These are phyloP conservation scores for Picus viridis DNA, from an alignment of 2,797 vertebrate species.

Conservation along the genomic window DNA sequence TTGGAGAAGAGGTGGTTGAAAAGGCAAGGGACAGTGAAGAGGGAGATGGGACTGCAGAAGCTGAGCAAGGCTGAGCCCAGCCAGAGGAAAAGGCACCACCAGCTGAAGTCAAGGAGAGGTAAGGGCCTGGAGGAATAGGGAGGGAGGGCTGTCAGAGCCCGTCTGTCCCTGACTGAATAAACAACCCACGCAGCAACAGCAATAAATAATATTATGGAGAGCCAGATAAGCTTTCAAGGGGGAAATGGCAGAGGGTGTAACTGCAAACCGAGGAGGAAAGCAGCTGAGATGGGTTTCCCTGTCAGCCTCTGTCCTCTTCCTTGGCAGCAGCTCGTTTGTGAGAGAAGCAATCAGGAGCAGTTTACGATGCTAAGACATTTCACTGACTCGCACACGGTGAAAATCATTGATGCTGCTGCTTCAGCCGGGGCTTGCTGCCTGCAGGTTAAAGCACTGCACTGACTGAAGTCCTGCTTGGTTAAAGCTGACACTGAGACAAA, in stretches of 20 bases:
- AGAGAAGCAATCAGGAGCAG: slow-evolving; percentile 76
- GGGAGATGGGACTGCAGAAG: not conserved
- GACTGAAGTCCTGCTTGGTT: slow-evolving; percentile 74
- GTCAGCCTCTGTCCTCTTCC: slow-evolving; percentile 27
- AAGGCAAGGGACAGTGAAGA: not conserved
- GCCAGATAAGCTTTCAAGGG: slow-evolving; percentile 61
- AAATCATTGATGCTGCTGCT: slow-evolving; percentile 78
- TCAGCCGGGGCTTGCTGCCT: slow-evolving; percentile 76
- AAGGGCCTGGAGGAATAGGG: not conserved
- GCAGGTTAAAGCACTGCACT: slow-evolving; percentile 66
- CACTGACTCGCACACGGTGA: slow-evolving; percentile 66
- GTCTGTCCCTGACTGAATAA: slow-evolving; percentile 16
- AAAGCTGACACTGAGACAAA: slow-evolving; percentile 72
- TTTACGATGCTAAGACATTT: slow-evolving; percentile 76
- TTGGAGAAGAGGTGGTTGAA: slow-evolving; percentile 25
- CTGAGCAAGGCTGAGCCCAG: not conserved
- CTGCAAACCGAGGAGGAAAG: slow-evolving; percentile 60
- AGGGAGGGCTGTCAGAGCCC: not conserved
- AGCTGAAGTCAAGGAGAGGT: slow-evolving; percentile 5
- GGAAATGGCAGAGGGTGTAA: slow-evolving; percentile 51
- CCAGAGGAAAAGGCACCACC: not conserved
- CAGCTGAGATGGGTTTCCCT: slow-evolving; percentile 43
- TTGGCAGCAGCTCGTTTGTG: slow-evolving; percentile 69
- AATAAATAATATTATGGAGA: slow-evolving; percentile 56
- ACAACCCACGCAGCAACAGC: not conserved